These are phyloP conservation scores for Montipora capricornis DNA, from an alignment of 64 coral and sea anemone genomes.

Conservation along the genomic window DNA sequence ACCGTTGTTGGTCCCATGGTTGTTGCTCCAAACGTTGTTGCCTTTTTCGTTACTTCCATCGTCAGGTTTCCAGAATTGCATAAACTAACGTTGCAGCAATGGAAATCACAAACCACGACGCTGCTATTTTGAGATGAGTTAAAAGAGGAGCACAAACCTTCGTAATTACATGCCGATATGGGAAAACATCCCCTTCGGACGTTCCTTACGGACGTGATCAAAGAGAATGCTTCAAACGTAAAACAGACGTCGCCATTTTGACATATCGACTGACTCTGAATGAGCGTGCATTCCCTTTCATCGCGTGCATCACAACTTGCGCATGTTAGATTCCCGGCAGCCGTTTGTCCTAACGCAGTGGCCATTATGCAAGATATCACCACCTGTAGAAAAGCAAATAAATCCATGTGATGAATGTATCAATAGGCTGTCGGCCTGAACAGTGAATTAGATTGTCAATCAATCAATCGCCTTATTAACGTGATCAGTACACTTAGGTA, in stretches of 20 bases:
- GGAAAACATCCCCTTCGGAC: not conserved
- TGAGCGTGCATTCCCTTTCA: not conserved
- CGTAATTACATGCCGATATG: not conserved
- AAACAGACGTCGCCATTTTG: not conserved
- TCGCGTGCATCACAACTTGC: not conserved
- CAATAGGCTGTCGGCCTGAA: too few species aligned
- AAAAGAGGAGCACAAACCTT: too few species aligned
- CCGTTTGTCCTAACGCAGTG: not conserved
- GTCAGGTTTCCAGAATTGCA: not conserved
- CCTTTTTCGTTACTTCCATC: too few species aligned
- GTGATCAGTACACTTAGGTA: too few species aligned
- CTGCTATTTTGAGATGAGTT: too few species aligned
- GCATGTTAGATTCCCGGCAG: not conserved
- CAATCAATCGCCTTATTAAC: too few species aligned
- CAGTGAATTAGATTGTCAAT: too few species aligned
- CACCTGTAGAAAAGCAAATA: too few species aligned
- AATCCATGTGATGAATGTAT: too few species aligned
- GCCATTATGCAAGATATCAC: too few species aligned
- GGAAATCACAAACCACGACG: not conserved
- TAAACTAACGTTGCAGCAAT: not conserved
- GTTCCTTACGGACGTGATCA: not conserved
- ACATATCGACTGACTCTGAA: not conserved
- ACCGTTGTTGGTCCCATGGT: too few species aligned
- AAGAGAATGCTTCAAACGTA: not conserved
- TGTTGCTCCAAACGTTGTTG: not conserved